Evolutionary conservation across 2,113 vertebrate genomes (phyloP), one percentile per base, ranked within the genome.

Genomic region (Dipodomys merriami): DNA sequence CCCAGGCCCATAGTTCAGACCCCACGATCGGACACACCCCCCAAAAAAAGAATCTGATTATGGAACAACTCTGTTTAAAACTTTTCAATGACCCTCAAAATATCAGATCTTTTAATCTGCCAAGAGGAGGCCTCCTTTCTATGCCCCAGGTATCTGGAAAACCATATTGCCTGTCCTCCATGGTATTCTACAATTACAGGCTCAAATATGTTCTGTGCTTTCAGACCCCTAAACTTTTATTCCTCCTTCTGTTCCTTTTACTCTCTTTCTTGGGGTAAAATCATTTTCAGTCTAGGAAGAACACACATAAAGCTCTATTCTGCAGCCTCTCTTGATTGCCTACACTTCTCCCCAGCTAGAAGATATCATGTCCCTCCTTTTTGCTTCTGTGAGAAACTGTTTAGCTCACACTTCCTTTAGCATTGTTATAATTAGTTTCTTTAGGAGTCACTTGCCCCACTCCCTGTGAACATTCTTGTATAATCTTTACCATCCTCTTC

Each of bases 391-490:
- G 29, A 89, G 20, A n/a, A 83, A 60, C 30, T 82, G 29, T 88
- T 91, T 85, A 91, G 6, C 64, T 77, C 65, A 91, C 27, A 68
- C 9, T 71, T 65, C 22, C n/a, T 89, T 83, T 25, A 86, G 2
- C 35, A 33, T 67, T n/a, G 22, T 68, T 92, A 83, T 49, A 83
- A 78, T 69, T 74, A 83, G 49, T 86, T 96, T 9, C 62, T 64
- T 95, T 81, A 85, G 35, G 39, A 89, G 13, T 85, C n/a, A 88
- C 39, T 25, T 64, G 7, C 6, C 39, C 12, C 15, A 46, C 46
- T 83, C 44, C 7, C 10, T 92, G 30, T 90, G 57, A 92, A 57
- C n/a, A 67, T 88, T 8, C 11, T 81, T 65, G 6, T 84, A 5
- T 74, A 83, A 25, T 71, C 76, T 85, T 69, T n/a, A 46, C n/a